Percentiles rank a stretch among this genome's conserved stretches.
Evolutionary conservation across 1,140 invertebrate species (phyloP).

Genomic region (Ips typographus): DNA sequence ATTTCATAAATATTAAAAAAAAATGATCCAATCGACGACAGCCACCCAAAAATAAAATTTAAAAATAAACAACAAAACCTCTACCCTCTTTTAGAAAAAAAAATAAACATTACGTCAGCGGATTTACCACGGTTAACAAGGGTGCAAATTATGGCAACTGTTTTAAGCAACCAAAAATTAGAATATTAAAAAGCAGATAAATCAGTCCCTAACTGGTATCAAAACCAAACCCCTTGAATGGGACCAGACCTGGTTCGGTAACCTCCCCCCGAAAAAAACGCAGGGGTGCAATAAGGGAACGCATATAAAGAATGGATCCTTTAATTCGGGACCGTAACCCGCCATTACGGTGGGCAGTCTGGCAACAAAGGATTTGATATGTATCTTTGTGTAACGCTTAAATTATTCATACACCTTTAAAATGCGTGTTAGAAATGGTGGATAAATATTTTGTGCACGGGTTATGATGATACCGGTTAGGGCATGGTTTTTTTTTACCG

Average conservation of each 20-base stretch:
- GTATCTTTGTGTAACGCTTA: constrained; percentile 30
- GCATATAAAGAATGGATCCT: constrained; percentile 21
- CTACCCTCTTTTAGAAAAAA: not conserved
- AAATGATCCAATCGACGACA: too few relatives aligned
- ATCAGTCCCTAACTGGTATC: not conserved
- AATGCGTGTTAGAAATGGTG: constrained; percentile 34
- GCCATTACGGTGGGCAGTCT: constrained; percentile 32
- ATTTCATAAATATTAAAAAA: too few relatives aligned
- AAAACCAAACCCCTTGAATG: not conserved
- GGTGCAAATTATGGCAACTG: not conserved
- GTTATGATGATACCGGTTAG: not conserved
- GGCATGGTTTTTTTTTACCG: not conserved
- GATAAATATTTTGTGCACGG: constrained; percentile 33
- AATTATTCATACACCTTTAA: constrained; percentile 33
- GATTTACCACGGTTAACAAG: constrained; percentile 1
- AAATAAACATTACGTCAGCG: constrained; percentile 1
- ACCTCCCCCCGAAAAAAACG: not conserved
- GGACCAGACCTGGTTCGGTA: not conserved
- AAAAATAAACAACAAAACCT: too few relatives aligned
- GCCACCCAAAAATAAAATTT: too few relatives aligned
- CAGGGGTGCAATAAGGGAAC: not conserved
- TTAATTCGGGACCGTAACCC: constrained; percentile 28
- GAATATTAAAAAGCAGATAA: not conserved
- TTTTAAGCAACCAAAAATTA: not conserved
- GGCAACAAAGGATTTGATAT: constrained; percentile 33